A percentile compares a stretch with the other conserved stretches of the same genome.
phyloP scores from a whole-genome alignment of 2,113 vertebrate genomes.

The Esox niger region DNA sequence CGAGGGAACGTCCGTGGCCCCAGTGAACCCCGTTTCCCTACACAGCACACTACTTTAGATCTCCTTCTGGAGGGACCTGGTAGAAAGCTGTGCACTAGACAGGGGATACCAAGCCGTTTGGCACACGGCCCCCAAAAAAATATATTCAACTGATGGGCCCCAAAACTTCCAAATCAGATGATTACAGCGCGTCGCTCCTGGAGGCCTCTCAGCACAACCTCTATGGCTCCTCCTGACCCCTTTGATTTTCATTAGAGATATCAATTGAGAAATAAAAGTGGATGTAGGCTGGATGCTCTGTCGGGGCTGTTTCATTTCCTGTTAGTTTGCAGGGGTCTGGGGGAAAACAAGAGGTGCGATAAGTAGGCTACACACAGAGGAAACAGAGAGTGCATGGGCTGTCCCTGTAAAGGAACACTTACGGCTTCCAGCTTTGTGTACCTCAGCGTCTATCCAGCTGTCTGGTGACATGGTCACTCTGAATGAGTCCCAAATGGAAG shows the following conservation, averaged over 20 bases:
- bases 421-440: no score
- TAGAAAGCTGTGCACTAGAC: no score
- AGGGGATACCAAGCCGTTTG: no score
- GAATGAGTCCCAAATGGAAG: no score
- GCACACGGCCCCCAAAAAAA: neutral
- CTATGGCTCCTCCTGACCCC: constrained; percentile 27
- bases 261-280: constrained; percentile 44
- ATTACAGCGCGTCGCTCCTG: constrained; percentile 39
- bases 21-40: neutral
- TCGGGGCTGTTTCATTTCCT: constrained; percentile 51
- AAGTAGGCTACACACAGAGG: constrained; percentile 10
- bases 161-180: constrained; percentile 44
- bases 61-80: no score
- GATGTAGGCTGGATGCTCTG: constrained; percentile 24
- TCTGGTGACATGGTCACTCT: no score
- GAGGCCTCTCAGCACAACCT: constrained; percentile 14
- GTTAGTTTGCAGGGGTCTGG: constrained; percentile 36
- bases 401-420: no score
- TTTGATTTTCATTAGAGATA: constrained; percentile 49
- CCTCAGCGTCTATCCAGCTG: no score
- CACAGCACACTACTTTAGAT: no score
- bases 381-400: no score
- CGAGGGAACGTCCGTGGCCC: neutral
- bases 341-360: constrained; percentile 15
- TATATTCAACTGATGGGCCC: neutral